A percentile compares a stretch with the other conserved stretches of the same genome.
Evolutionary conservation across 2,888 invertebrate genomes (phyloP).

Genomic region (Bugulina stolonifera): DNA sequence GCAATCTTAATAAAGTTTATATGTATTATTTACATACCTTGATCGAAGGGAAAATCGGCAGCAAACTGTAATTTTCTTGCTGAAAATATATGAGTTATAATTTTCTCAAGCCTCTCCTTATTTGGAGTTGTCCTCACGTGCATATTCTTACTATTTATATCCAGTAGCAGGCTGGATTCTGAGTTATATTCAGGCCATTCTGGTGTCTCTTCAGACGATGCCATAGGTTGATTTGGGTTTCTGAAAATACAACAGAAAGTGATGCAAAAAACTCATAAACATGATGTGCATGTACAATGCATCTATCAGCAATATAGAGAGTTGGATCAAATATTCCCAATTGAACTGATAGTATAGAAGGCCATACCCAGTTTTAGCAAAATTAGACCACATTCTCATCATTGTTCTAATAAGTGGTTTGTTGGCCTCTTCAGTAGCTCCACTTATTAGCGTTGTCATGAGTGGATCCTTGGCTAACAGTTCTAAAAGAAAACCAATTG

Average conservation of each 20-base stretch:
- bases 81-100: not conserved
- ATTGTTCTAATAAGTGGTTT: not conserved
- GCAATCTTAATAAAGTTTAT: no score
- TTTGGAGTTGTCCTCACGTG: not conserved
- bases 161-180: not conserved
- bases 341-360: no score
- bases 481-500: not conserved
- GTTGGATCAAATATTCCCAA: no score
- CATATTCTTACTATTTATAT: constrained; percentile 2
- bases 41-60: not conserved
- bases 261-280: not conserved
- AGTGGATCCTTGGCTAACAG: not conserved
- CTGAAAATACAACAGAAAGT: not conserved
- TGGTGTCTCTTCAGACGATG: not conserved
- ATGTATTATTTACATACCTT: not conserved
- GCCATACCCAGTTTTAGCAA: constrained; percentile 19
- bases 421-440: not conserved
- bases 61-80: constrained; percentile 7
- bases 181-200: not conserved
- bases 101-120: not conserved
- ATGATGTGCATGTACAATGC: no score
- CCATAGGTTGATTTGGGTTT: constrained; percentile 12
- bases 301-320: no score
- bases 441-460: not conserved
- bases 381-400: constrained; percentile 16